These are phyloP conservation scores for Hypothenemus hampei DNA, from an alignment of 1,140 invertebrate species.

Conservation along the genomic window DNA sequence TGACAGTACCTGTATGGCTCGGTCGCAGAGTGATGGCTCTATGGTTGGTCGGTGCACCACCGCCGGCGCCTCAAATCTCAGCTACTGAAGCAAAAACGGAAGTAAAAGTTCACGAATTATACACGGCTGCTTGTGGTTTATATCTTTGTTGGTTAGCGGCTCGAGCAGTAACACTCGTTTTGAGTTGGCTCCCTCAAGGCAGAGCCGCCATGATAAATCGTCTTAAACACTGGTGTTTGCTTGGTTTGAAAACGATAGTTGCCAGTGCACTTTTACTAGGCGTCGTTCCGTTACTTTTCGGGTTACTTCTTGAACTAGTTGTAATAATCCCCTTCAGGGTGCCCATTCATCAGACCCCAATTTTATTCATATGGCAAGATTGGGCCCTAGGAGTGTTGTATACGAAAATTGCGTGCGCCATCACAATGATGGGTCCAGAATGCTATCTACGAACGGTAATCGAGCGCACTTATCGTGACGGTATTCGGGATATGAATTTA, in stretches of 20 bases:
- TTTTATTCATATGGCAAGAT: constrained; percentile 94
- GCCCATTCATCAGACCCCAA: constrained; percentile 87
- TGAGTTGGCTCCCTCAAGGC: constrained; percentile 84
- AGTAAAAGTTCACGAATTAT: constrained; percentile 84
- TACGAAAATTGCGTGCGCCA: constrained; percentile 95
- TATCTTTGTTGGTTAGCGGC: constrained; percentile 89
- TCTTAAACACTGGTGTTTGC: constrained; percentile 67
- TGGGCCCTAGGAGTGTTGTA: constrained; percentile 96
- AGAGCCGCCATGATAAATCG: constrained; percentile 69
- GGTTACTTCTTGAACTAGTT: constrained; percentile 85
- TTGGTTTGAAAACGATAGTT: constrained; percentile 63
- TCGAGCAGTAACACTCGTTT: constrained; percentile 70
- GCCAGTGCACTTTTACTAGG: constrained; percentile 79
- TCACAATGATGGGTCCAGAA: constrained; percentile 97
- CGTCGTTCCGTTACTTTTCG: constrained; percentile 88
- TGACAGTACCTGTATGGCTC: constrained; percentile 87
- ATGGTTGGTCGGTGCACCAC: constrained; percentile 63
- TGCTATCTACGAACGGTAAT: constrained; percentile 87
- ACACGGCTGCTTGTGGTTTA: constrained; percentile 90
- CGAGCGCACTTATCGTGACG: constrained; percentile 86
- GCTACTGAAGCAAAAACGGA: constrained; percentile 49
- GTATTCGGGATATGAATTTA: constrained; percentile 88
- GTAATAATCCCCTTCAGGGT: constrained; percentile 90
- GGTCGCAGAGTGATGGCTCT: constrained; percentile 83
- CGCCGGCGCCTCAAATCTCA: constrained; percentile 42